Evolutionary conservation across 1,140 invertebrate genomes (phyloP), one percentile per base, ranked within the genome.

Genomic region (Lasaia peninsularis): DNA sequence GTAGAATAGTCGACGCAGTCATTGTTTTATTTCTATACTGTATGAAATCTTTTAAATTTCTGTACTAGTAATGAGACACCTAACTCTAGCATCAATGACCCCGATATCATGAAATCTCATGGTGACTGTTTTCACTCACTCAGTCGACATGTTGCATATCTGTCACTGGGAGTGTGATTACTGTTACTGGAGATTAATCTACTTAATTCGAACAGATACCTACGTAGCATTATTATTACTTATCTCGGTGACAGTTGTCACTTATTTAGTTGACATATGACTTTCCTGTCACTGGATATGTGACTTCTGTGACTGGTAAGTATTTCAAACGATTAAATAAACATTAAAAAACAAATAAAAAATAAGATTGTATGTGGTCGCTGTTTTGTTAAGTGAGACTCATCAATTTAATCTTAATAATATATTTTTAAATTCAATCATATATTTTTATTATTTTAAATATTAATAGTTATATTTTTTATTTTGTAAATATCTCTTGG

Each of bases 81-180:
- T 18, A 12, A 16, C 5, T 9, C 40, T 12, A 44, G 5, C 20
- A 2, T 20, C n/a, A 49, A 8, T 28, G 11, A 12, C 11, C 6
- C 20, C 10, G 24, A 28, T 6, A 31, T 51, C n/a, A 51, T 28
- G 1, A 28, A 28, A 28, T 28, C 24, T 28, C 8, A 7, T 0
- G 24, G 24, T 28, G 24, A 28, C 24, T 28, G 24, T 28, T 28
- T 28, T 67, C 58, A 63, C 21, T 37, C 9, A 5, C 44, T 52
- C 55, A 65, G 59, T 60, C 55, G 58, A 67, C 60, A 67, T 62
- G 53, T 62, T 28, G 24, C 9, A 20, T 0, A 62, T 56, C 59
- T 71, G 65, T 71, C 68, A 74, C 71, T 71, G 66, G 65, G 64
- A 58, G 31, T 63, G 20, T 69, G 63, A 63, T 65, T 60, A 56